Evolutionary conservation across 2,888 invertebrate genomes (phyloP).

Genomic region (Unio pictorum): DNA sequence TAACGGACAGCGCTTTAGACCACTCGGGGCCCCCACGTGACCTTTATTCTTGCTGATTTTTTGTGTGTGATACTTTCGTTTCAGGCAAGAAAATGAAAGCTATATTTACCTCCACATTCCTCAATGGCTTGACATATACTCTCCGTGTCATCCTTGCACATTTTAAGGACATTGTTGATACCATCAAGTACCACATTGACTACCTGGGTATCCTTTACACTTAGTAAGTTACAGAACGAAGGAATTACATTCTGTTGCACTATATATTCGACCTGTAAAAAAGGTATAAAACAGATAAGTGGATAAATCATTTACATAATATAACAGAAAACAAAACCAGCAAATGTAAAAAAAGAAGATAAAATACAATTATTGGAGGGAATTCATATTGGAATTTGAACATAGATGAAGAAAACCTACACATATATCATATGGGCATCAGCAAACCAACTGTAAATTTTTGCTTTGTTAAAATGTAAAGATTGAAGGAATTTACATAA

Average conservation of each 20-base stretch:
- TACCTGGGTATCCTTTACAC: constrained; percentile 93
- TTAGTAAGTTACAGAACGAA: constrained; percentile 95
- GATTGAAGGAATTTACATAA: too few species aligned
- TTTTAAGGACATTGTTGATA: constrained; percentile 97
- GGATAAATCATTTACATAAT: not conserved
- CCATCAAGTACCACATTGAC: constrained; percentile 81
- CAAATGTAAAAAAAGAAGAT: not conserved
- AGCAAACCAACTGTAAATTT: too few species aligned
- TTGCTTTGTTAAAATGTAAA: too few species aligned
- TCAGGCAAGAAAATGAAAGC: not conserved
- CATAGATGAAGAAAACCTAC: too few species aligned
- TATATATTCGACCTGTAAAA: constrained; percentile 76
- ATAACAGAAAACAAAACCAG: not conserved
- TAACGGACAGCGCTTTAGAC: too few species aligned
- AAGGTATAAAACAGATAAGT: not conserved
- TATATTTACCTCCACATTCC: constrained; percentile 87
- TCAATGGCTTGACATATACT: constrained; percentile 87
- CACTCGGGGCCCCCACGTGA: too few species aligned
- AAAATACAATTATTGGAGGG: too few species aligned
- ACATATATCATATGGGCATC: too few species aligned
- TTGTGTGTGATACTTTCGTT: too few species aligned
- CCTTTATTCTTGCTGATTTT: too few species aligned
- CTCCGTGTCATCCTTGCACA: constrained; percentile 85
- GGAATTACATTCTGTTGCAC: constrained; percentile 93
- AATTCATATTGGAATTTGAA: too few species aligned